phyloP scores from a whole-genome alignment of 2,113 vertebrate species.

The Andinoacara biseriatus region DNA sequence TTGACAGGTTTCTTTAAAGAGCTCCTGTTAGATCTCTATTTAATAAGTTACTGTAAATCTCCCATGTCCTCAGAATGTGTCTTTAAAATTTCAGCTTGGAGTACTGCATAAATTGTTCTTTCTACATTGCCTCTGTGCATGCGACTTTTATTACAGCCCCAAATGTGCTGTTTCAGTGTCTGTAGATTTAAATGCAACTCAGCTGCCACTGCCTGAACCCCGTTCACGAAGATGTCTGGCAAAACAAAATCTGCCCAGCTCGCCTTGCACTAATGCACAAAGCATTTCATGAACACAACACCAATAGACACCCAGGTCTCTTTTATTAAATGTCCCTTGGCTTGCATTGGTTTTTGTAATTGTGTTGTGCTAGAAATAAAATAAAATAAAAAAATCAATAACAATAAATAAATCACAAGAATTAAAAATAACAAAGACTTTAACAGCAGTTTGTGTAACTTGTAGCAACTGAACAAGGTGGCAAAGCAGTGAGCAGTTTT shows the following conservation, averaged over 20 bases:
- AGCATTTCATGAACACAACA: neutral
- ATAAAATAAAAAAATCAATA: neutral
- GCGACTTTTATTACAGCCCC: neutral
- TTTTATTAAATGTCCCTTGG: neutral
- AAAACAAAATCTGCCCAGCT: accelerated
- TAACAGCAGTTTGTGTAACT: neutral
- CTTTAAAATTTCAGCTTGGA: neutral
- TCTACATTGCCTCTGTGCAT: neutral
- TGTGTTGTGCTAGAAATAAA: neutral
- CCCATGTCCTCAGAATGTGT: neutral
- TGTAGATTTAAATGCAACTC: neutral
- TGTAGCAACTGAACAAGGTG: neutral
- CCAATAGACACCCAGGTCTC: neutral
- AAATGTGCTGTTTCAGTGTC: neutral
- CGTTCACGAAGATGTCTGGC: neutral
- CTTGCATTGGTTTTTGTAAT: neutral
- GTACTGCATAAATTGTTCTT: neutral
- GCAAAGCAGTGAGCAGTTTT: neutral
- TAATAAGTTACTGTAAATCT: neutral
- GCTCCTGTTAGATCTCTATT: neutral
- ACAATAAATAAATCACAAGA: neutral
- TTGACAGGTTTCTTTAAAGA: no score
- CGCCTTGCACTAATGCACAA: neutral
- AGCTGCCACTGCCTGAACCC: neutral
- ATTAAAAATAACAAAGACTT: neutral